Evolutionary conservation across 2,888 invertebrate genomes (phyloP), one percentile per base, ranked within the genome.

Genomic region (Theretra japonica): DNA sequence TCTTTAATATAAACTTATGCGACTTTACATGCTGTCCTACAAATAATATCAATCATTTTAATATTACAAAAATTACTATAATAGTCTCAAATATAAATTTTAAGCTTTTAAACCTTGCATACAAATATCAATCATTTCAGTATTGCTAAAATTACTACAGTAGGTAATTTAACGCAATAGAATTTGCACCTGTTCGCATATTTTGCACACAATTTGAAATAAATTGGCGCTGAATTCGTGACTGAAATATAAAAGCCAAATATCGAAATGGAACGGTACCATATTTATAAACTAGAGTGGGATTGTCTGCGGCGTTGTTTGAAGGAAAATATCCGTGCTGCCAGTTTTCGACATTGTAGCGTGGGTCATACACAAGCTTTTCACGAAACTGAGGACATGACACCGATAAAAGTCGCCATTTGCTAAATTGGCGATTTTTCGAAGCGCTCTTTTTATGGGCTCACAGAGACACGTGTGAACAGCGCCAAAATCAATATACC

Each of bases 391-490:
- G 77, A 74, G 75, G 75, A 78, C 75, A 74, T 75, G 75, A 75
- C 76, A 74, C 75, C 77, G 77, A 78, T 80, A 77, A 79, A 80
- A 77, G 78, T 79, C 73, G 28, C 79, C 75, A 78, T 81, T 82
- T 77, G 71, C 74, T 76, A 79, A 80, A 81, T 79, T 80, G 81
- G 77, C 75, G 59, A 70, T 41, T 41, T 60, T 70, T 25, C 60
- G 25, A 48, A 28, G 17, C 19, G 41, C n/a, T 28, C 57, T 70
- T 70, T 70, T 70, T 70, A 70, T 70, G 60, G 28, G 48, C 59
- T 28, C 59, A 59, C 70, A 69, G 56, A 33, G 23, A 62, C 70
- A 71, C 56, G 68, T 68, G 25, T 68, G n/a, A 57, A 57, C 53
- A 57, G 41, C n/a, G 68, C 57, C 28, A 68, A 71, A 71, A 71